phyloP scores from a whole-genome alignment of 1,140 invertebrate species.

The Trichonephila inaurata region DNA sequence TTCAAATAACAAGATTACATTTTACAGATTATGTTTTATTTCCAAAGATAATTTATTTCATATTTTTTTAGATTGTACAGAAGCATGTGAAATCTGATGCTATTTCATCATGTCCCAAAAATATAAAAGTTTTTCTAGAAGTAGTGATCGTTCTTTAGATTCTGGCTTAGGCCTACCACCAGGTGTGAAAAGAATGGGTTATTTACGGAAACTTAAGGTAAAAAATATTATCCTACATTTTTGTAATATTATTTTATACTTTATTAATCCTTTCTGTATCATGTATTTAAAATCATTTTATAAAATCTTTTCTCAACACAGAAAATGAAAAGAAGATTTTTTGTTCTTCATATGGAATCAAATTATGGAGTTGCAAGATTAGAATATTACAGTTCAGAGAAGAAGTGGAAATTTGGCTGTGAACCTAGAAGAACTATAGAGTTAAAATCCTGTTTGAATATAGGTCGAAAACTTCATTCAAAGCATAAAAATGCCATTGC shows the following conservation, averaged over 20 bases:
- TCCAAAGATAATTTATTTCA: not conserved
- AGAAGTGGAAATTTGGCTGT: conserved; percentile 89
- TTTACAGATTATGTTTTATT: not conserved
- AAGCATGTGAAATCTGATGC: conserved; percentile 53
- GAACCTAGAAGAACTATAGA: conserved; percentile 89
- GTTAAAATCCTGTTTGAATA: conserved; percentile 93
- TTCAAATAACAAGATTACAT: too few species aligned
- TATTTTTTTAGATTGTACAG: not conserved
- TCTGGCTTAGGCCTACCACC: conserved; percentile 54
- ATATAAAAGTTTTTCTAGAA: conserved; percentile 68
- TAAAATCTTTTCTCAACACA: conserved; percentile 78
- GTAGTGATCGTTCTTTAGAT: conserved; percentile 10
- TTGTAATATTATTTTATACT: too few species aligned
- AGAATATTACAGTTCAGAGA: conserved; percentile 95
- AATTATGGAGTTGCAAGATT: conserved; percentile 87
- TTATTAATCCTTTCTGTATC: too few species aligned
- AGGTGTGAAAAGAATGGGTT: conserved; percentile 79
- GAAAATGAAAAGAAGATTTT: conserved; percentile 93
- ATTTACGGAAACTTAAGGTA: conserved; percentile 80
- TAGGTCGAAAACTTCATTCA: conserved; percentile 87
- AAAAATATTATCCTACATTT: not conserved
- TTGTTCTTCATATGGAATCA: conserved; percentile 87
- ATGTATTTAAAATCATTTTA: conserved; percentile 71
- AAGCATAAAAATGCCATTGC: conserved; percentile 93
- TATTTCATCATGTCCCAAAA: conserved; percentile 70